phyloP scores from a whole-genome alignment of 2,113 vertebrate genomes.

The Cavia porcellus region DNA sequence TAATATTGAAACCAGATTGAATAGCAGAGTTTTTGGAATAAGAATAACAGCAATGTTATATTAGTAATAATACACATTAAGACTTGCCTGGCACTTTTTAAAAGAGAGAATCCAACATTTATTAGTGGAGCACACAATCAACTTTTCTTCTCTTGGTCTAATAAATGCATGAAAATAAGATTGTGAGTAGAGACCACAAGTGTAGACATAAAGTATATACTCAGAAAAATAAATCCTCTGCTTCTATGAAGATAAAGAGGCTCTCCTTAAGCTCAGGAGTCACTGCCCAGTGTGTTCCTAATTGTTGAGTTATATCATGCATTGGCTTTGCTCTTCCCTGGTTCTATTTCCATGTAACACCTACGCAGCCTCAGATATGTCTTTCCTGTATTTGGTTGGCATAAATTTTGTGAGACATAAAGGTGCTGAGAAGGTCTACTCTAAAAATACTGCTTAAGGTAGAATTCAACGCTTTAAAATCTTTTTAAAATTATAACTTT shows the following conservation, averaged over 20 bases:
- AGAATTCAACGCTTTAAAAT: conserved; percentile 38
- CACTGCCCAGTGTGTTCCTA: background rate
- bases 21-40: background rate
- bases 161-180: background rate
- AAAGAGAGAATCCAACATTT: background rate
- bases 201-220: background rate
- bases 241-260: background rate
- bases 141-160: conserved; percentile 17
- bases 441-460: background rate
- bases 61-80: background rate
- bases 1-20: background rate
- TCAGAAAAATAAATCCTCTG: background rate
- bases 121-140: background rate
- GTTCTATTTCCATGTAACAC: background rate
- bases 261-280: background rate
- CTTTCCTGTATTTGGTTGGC: background rate
- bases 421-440: background rate
- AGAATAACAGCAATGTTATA: background rate
- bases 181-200: background rate
- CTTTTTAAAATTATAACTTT: background rate
- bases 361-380: background rate
- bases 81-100: background rate
- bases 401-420: background rate
- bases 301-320: background rate
- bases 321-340: background rate